Base-by-base conservation (phyloP, 1,140 invertebrate species). In the Condylostylus longicornis region DNA sequence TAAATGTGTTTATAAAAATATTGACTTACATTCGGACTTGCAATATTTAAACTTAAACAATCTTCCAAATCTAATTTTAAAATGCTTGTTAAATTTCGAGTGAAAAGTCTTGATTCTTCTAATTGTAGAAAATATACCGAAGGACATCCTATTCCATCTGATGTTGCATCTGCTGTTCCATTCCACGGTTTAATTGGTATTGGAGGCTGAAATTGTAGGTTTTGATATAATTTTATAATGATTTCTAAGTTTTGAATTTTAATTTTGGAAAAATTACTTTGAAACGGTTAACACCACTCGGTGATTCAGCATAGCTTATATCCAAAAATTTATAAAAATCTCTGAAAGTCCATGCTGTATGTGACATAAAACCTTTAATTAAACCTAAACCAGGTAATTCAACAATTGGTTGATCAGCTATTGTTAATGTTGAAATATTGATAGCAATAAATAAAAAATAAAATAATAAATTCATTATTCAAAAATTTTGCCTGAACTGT, bases 151-250 rank as follows among this genome's bases (percentile, higher is more conserved):
- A 66, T 59, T 15, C 74, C 73, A 34, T 67, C 67, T 6, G 62
- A 43, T 0, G 56, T 64, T 1, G 73, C 71, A 38, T 76, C 64
- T 44, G 55, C 62, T 3, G 67, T 35, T 9, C 63, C 65, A 14
- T 52, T 43, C 75, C 75, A 77, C 12, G 63, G 48, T 36, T 72
- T 63, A 0, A 61, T 41, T 1, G 69, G 69, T 21, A 65, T 46
- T 1, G 74, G 66, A 36, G 72, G 68, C 75, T 79, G 29, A 30
- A 30, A 30, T 5, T 23, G 12, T 23, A 23, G 12, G 12, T 12
- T 23, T 23, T 10, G 8, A 33, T 18, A 12, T 7, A 17, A 33
- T 18, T 33, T 10, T 18, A 33, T 33, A 6, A 5, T 18, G 9
- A 18, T 17, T 3, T 5, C 14, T 25, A 35, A 22, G 8, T 25